These are phyloP conservation scores for Poecile montanus DNA, from an alignment of 2,797 vertebrate genomes.

Conservation along the genomic window DNA sequence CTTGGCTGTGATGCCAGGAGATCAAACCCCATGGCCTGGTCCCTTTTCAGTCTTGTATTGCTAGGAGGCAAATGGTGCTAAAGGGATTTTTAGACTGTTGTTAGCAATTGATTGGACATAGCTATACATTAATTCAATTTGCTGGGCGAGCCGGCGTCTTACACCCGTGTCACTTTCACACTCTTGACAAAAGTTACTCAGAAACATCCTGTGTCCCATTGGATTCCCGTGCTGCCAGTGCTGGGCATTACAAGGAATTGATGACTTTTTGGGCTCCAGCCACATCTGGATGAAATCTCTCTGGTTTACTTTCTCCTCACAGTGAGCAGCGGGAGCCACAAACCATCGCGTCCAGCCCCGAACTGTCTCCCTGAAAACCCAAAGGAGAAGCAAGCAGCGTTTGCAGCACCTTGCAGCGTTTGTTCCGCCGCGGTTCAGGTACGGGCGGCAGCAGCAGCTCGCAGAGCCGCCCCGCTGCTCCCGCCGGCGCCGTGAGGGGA, in stretches of 20 bases:
- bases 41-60: background rate
- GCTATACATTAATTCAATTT: background rate
- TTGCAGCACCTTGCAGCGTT: no score
- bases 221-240: background rate
- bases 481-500: background rate
- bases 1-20: background rate
- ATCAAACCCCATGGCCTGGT: background rate
- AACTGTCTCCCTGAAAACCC: background rate
- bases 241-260: fast-evolving
- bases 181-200: background rate
- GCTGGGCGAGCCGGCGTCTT: background rate
- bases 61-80: background rate
- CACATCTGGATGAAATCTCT: background rate
- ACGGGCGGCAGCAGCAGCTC: fast-evolving
- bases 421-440: fast-evolving
- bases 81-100: background rate
- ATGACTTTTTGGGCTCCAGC: background rate
- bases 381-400: background rate
- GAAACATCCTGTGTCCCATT: background rate
- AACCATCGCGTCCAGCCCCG: fast-evolving
- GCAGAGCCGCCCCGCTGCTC: fast-evolving
- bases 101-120: background rate
- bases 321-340: background rate
- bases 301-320: background rate
- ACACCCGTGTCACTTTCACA: background rate